Conservation (phyloP, 2,113 vertebrate species). For the Eurypyga helias region DNA sequence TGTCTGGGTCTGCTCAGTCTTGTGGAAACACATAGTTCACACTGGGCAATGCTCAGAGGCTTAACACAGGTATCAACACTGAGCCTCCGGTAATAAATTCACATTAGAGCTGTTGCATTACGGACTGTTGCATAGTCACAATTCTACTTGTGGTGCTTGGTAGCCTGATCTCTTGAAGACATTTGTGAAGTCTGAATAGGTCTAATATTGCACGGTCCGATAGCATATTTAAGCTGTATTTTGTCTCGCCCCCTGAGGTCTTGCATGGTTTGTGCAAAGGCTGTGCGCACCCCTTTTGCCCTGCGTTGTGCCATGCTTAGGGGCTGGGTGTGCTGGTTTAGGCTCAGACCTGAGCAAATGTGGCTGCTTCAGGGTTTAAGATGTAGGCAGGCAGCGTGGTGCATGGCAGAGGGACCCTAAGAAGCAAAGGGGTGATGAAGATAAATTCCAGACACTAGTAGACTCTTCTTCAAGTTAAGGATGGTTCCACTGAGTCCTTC, state of each 20-base stretch:
- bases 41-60: conserved; percentile 56
- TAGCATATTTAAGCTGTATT: not conserved
- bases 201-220: not conserved
- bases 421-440: not conserved
- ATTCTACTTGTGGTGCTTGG: not conserved
- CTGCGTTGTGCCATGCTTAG: not conserved
- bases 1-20: conserved; percentile 69
- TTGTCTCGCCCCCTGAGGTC: not conserved
- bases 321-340: not conserved
- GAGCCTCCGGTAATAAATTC: conserved; percentile 53
- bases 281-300: not conserved
- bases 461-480: not conserved
- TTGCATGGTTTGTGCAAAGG: not conserved
- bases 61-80: conserved; percentile 64
- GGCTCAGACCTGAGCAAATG: not conserved
- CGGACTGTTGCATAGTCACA: not conserved
- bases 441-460: not conserved
- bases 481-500: not conserved
- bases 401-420: not conserved
- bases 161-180: not conserved
- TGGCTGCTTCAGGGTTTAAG: not conserved
- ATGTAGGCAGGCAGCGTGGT: not conserved
- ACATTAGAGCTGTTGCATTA: conserved; percentile 44
- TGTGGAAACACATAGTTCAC: conserved; percentile 71
- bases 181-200: not conserved